Base-by-base conservation (phyloP, 2,797 vertebrate species). In the Pelobates cultripes region DNA sequence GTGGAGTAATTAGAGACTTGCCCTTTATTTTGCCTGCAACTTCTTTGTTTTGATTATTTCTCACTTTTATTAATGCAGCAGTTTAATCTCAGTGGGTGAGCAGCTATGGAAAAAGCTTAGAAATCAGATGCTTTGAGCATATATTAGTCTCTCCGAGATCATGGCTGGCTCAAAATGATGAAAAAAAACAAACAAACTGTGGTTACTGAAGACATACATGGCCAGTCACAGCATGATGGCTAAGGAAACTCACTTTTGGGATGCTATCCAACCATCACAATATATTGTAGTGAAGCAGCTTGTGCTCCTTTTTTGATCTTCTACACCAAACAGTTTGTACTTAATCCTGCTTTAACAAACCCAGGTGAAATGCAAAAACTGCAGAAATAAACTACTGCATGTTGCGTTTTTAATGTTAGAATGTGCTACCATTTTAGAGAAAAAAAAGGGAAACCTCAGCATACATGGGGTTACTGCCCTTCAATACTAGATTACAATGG, bases 1-100 rank as follows among this genome's bases (percentile, higher is more conserved):
- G 73, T 55, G 0, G 8, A 67, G 89, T 88, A 89, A 91, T n/a
- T 42, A 83, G 89, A 91, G 88, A 66, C 4, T 64, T 83, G 77
- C 84, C 81, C 82, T 77, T 81, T 12, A 85, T 87, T 79, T n/a
- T 43, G 72, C 69, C 63, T 55, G 77, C 3, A 45, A 72, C 63
- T 75, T 45, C 85, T 78, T 78, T 84, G 76, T 72, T 60, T 53
- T 77, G 76, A 78, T 85, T 80, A 83, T 83, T 85, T 85, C 28
- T 51, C 75, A 67, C 64, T 17, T 43, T 42, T 73, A 71, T 76
- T 81, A 89, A 89, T 88, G 87, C 71, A 73, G 57, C 72, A 67
- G 77, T 84, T 84, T 84, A 84, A 84, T 84, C 82, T 84, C 82
- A 79, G 73, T 80, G 60, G 77, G 82, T 57, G 82, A 71, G 67